Evolutionary conservation across 2,888 invertebrate genomes (phyloP).

Genomic region (Mythimna loreyi): DNA sequence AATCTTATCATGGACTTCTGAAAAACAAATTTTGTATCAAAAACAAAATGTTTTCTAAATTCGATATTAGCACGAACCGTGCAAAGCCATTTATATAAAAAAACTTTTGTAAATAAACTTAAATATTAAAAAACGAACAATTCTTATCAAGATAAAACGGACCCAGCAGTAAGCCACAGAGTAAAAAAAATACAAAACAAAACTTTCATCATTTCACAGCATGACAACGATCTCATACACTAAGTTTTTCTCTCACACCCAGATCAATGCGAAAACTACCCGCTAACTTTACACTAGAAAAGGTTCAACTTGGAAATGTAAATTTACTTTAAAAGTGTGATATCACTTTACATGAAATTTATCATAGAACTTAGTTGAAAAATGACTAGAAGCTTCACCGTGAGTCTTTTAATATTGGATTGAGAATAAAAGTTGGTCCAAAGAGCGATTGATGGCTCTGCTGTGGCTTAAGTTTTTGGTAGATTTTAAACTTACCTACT

Average conservation of each 20-base stretch:
- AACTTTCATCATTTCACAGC: slow-evolving; percentile 9
- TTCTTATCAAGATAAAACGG: not conserved
- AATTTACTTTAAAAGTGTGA: slow-evolving; percentile 66
- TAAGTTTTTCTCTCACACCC: slow-evolving; percentile 25
- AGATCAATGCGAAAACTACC: slow-evolving; percentile 34
- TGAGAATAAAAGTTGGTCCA: slow-evolving; percentile 56
- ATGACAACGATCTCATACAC: slow-evolving; percentile 22
- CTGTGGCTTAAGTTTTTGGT: not conserved
- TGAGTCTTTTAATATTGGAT: slow-evolving; percentile 65
- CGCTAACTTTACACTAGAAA: slow-evolving; percentile 29
- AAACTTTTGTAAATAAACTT: too few relatives aligned
- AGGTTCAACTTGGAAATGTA: slow-evolving; percentile 51
- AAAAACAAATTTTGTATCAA: too few relatives aligned
- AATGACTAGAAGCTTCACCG: slow-evolving; percentile 60
- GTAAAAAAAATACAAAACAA: not conserved
- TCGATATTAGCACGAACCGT: too few relatives aligned
- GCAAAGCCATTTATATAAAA: too few relatives aligned
- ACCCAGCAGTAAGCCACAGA: slow-evolving; percentile 15
- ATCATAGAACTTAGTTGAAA: slow-evolving; percentile 65
- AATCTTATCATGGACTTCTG: too few relatives aligned
- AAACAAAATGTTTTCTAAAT: too few relatives aligned
- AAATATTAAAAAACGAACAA: not conserved
- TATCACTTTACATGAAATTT: slow-evolving; percentile 69
- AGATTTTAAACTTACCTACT: not conserved
- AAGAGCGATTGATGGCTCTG: slow-evolving; percentile 54